A percentile compares a stretch with the other conserved stretches of the same genome.
These are phyloP conservation scores for Phengaris alcon DNA, from an alignment of 2,888 invertebrate species.

Conservation along the genomic window DNA sequence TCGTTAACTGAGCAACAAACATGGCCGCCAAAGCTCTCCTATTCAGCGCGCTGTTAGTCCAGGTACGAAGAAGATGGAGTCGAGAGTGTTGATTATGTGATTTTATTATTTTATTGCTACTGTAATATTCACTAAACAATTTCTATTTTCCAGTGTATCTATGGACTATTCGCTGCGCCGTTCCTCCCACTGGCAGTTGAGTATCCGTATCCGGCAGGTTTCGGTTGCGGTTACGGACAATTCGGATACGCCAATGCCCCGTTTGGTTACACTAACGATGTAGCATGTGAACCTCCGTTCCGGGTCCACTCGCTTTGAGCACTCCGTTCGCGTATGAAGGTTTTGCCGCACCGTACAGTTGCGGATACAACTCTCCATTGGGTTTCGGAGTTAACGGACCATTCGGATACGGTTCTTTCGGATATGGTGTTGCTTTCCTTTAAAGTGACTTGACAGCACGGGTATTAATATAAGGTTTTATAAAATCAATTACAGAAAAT, in stretches of 20 bases:
- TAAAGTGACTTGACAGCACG: not conserved
- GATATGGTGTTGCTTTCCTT: not conserved
- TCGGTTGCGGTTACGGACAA: not conserved
- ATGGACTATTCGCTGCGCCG: constrained; percentile 3
- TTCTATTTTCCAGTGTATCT: constrained; percentile 3
- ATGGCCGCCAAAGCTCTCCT: constrained; percentile 21
- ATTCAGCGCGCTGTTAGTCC: not conserved
- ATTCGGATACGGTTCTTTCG: not conserved
- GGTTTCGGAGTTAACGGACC: not conserved
- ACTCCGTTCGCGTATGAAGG: not conserved
- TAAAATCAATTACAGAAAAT: too few relatives aligned
- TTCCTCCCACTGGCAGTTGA: not conserved
- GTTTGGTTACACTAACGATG: not conserved
- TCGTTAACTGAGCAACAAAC: not conserved
- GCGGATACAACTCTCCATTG: not conserved
- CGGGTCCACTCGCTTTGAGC: not conserved
- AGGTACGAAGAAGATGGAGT: not conserved
- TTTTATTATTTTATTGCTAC: not conserved
- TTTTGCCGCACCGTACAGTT: not conserved
- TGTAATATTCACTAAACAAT: not conserved
- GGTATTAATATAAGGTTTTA: too few relatives aligned
- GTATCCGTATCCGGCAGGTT: not conserved
- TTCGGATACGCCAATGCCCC: constrained; percentile 13
- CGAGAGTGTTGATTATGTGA: not conserved
- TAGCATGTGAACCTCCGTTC: not conserved